Percentiles rank a stretch among this genome's conserved stretches.
Conservation (phyloP, 2,113 vertebrate species). For the Bombycilla garrulus region DNA sequence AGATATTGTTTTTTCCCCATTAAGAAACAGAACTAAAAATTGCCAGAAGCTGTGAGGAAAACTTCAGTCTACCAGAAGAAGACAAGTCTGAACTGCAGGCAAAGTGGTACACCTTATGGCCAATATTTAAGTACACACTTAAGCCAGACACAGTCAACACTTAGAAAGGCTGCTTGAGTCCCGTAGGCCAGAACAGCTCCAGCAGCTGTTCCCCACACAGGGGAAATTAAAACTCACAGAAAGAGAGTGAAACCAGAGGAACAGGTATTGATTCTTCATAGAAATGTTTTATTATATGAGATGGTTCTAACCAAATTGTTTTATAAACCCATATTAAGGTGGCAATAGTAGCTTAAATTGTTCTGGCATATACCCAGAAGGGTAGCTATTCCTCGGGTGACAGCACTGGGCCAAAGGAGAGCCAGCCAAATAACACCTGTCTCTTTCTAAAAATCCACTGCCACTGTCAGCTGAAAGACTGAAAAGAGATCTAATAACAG, state of each 20-base stretch:
- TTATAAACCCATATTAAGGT: background rate
- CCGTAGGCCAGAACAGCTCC: background rate
- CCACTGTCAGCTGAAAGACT: background rate
- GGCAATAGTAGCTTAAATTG: background rate
- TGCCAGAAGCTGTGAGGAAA: background rate
- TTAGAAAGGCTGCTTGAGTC: background rate
- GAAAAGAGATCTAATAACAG: background rate
- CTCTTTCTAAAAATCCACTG: background rate
- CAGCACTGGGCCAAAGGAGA: background rate
- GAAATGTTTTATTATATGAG: slow-evolving; percentile 9
- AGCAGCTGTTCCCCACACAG: background rate
- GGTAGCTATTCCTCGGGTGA: background rate
- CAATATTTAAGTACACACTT: background rate
- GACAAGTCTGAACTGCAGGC: background rate
- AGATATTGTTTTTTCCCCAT: background rate
- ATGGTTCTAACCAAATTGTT: slow-evolving; percentile 9
- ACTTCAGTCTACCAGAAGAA: background rate
- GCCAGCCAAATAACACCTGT: background rate
- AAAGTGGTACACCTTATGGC: background rate
- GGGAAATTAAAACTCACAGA: slow-evolving; percentile 45
- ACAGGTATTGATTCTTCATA: slow-evolving; percentile 40
- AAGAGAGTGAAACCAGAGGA: background rate
- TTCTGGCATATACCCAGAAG: background rate
- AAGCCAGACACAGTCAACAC: background rate
- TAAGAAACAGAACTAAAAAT: background rate